These are phyloP conservation scores for Propithecus coquereli DNA, from an alignment of 2,113 vertebrate genomes.

Conservation along the genomic window DNA sequence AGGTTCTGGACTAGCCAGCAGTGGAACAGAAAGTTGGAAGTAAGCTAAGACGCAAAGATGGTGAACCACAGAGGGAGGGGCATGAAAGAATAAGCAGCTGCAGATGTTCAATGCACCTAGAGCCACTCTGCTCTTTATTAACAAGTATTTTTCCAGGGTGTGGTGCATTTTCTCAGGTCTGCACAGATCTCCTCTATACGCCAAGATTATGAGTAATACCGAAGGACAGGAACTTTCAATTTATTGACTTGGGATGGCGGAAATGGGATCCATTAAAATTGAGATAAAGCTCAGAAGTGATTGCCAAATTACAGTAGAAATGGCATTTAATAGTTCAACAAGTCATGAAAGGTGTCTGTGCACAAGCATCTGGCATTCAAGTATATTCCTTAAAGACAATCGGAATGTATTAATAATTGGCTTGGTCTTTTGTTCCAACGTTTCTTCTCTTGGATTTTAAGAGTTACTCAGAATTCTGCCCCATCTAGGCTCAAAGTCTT, in stretches of 20 bases:
- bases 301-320: conserved; percentile 50
- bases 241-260: conserved; percentile 50
- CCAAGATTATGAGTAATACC: conserved; percentile 50
- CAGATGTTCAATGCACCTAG: not conserved
- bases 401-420: not conserved
- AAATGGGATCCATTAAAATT: conserved; percentile 55
- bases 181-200: conserved; percentile 10
- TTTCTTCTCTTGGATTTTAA: conserved; percentile 15
- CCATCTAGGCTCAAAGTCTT: not conserved
- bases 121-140: conserved; percentile 35
- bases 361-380: conserved; percentile 42
- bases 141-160: conserved; percentile 68
- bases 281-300: conserved; percentile 49
- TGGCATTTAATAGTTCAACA: conserved; percentile 10
- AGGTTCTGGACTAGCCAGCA: not conserved
- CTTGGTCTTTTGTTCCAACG: not conserved
- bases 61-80: not conserved
- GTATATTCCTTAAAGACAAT: conserved; percentile 49
- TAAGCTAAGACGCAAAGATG: not conserved
- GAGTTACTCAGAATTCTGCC: not conserved
- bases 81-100: not conserved
- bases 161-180: conserved; percentile 59
- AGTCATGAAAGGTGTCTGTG: conserved; percentile 38
- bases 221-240: conserved; percentile 32
- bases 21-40: not conserved